Base-by-base conservation (phyloP, 2,113 vertebrate genomes). In the Ciconia maguari region DNA sequence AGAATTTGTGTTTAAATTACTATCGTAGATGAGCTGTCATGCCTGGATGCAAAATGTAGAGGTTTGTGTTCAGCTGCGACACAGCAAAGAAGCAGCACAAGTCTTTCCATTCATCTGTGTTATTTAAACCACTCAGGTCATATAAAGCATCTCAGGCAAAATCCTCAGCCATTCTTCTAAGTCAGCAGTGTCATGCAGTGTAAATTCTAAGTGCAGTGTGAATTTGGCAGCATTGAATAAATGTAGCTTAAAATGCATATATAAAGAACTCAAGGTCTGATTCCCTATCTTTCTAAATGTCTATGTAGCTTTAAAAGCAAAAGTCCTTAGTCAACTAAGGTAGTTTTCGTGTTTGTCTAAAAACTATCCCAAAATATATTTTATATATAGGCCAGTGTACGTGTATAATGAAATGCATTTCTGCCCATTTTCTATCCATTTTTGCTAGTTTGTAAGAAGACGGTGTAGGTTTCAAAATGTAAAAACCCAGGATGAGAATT, bases 361-460 rank as follows among this genome's bases (percentile, higher is more conserved):
- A 89, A 90, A 22, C 11, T 65, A 48, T 9, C 2, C 2, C 7
- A 16, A 68, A 42, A 38, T 51, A 74, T 27, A 16, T 27, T 49
- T 78, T 49, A 5, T 44, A 41, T 30, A 7, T 46, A 57, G 27
- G 7, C 11, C 19, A 58, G 5, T 46, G 38, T 27, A 71, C 4
- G 29, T 25, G 6, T 38, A 48, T 32, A 16, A 55, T 0, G 0
- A 34, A 41, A 30, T 0, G 6, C 11, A 58, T 79, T 92, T 75
- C 55, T 85, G 13, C 4, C 54, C 22, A 1, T 38, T 87, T 81
- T 78, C 13, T 89, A 4, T 62, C 58, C 54, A 7, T 22, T 62
- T 57, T 52, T 65, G 4, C 16, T 52, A 20, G 6, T 36, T 93
- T n/a, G 19, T 77, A 90, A 90, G 49, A 76, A 38, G 10, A n/a